Evolutionary conservation across 2,113 vertebrate species (phyloP), one percentile per base, ranked within the genome.

Genomic region (Pedionomus torquatus): DNA sequence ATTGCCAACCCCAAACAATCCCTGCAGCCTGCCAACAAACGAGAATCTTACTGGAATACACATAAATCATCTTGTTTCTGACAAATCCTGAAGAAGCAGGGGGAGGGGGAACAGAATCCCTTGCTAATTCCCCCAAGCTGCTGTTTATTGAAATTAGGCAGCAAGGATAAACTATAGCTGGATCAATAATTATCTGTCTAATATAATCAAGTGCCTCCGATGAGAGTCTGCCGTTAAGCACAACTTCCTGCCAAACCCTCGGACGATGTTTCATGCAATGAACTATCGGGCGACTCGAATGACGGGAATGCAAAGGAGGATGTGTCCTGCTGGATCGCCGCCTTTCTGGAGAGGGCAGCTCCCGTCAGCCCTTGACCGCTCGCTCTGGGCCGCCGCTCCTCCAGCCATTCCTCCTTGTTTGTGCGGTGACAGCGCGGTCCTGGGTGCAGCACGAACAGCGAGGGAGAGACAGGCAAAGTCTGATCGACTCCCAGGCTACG

Each of bases 61-160:
- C 97, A 97, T 98, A 98, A 98, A 98, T 98, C 97, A 98, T 97
- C 93, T 82, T 16, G 95, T 89, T 95, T 96, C 96, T 98, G 97
- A 97, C 97, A 98, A 96, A 97, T 91, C 94, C 89, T 39, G 48
- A 92, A 97, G 97, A 83, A 95, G 96, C 83, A 68, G 51, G 63
- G 55, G 87, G 71, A 64, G 95, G 95, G 95, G 48, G 64, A 94
- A 89, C 14, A 30, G 83, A 57, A 97, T 97, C 97, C 97, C 96
- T 94, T 91, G 97, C 95, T 98, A 97, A 98, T 98, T 97, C 98
- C 84, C 89, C 96, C 97, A 87, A 98, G 96, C 98, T 95, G 97
- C 97, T 97, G 97, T 97, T 98, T 98, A 98, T 98, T 98, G 98
- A 98, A 98, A 98, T 98, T 97, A 98, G 98, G 96, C 98, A 95